phyloP scores from a whole-genome alignment of 2,888 invertebrate species.

The Sialis fuliginosa region DNA sequence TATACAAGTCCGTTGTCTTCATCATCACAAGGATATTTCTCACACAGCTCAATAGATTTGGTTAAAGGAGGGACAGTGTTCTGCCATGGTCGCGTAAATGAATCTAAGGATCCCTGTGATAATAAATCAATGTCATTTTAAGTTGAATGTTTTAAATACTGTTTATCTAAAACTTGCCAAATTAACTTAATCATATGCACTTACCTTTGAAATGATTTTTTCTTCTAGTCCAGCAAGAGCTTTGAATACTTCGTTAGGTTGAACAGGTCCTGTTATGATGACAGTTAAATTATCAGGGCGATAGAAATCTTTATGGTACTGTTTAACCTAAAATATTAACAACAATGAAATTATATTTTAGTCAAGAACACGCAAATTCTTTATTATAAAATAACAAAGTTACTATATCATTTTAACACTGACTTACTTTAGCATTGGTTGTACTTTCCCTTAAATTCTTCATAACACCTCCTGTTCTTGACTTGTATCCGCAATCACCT shows the following conservation, averaged over 20 bases:
- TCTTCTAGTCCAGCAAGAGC: conserved; percentile 55
- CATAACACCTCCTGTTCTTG: conserved; percentile 72
- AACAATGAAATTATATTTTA: not conserved
- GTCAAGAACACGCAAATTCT: not conserved
- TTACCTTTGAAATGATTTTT: conserved; percentile 52
- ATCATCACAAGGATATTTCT: conserved; percentile 66
- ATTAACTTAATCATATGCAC: too few species aligned
- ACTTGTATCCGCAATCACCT: conserved; percentile 63
- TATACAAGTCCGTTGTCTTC: conserved; percentile 64
- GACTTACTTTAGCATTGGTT: conserved; percentile 54
- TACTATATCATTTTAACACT: not conserved
- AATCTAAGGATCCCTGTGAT: conserved; percentile 28
- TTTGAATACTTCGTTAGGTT: conserved; percentile 54
- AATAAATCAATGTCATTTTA: not conserved
- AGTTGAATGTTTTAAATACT: not conserved
- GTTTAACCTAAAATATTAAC: conserved; percentile 36
- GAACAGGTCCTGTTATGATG: conserved; percentile 67
- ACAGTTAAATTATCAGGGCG: conserved; percentile 74
- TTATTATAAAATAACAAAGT: too few species aligned
- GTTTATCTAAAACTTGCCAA: conserved; percentile 14
- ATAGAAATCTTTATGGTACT: conserved; percentile 74
- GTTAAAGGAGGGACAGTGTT: conserved; percentile 44
- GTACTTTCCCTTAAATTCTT: conserved; percentile 69
- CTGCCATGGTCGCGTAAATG: conserved; percentile 64
- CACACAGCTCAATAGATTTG: conserved; percentile 33